Evolutionary conservation across 1,140 invertebrate genomes (phyloP).

Genomic region (Augochlora pura): DNA sequence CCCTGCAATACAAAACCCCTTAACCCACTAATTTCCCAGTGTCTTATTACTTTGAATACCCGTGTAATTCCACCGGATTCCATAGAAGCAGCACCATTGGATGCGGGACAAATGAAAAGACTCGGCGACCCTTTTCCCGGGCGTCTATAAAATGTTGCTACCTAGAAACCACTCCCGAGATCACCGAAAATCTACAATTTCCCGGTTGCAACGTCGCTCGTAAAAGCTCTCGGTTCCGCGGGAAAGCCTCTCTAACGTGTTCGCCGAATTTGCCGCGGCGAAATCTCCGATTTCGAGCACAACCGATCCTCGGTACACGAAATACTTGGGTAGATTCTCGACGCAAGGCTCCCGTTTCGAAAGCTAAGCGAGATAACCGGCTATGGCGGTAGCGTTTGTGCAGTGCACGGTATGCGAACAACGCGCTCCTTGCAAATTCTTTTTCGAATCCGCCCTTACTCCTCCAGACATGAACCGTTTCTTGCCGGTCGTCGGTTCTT

Average conservation of each 20-base stretch:
- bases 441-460: constrained; percentile 48
- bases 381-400: constrained; percentile 21
- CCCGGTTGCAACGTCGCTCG: background rate
- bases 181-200: background rate
- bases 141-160: no score
- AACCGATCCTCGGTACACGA: constrained; percentile 27
- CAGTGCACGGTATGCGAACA: constrained; percentile 51
- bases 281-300: constrained; percentile 13
- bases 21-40: no score
- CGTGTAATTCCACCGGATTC: no score
- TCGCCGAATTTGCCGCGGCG: background rate
- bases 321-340: constrained; percentile 58
- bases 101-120: no score
- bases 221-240: background rate
- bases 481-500: background rate
- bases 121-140: no score
- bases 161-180: no score
- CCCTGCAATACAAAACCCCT: no score
- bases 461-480: background rate
- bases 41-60: no score
- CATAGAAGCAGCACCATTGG: no score
- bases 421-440: constrained; percentile 56
- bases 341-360: constrained; percentile 49
- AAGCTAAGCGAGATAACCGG: constrained; percentile 43
- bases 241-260: background rate